Percentiles rank a stretch among this genome's conserved stretches.
phyloP scores from a whole-genome alignment of 1,140 invertebrate species.

The Neodiprion virginianus region DNA sequence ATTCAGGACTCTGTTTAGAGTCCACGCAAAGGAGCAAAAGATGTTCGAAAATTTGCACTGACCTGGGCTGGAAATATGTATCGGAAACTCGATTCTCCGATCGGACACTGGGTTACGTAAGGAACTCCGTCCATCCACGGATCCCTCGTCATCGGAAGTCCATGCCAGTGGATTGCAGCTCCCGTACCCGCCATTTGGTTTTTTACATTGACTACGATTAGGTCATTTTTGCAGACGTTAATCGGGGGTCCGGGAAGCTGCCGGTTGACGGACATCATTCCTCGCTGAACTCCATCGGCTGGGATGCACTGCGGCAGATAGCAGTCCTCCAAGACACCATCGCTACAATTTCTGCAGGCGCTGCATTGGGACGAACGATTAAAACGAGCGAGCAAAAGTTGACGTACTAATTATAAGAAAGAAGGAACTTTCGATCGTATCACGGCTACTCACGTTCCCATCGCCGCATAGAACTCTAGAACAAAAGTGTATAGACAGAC shows the following conservation, averaged over 20 bases:
- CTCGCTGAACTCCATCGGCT: conserved; percentile 62
- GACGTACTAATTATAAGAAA: too few species aligned
- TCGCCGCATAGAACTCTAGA: too few species aligned
- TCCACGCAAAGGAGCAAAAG: too few species aligned
- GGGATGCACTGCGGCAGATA: conserved; percentile 63
- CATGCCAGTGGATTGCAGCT: conserved; percentile 65
- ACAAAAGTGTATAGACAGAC: background rate
- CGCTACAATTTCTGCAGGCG: conserved; percentile 39
- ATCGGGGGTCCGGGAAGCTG: conserved; percentile 67
- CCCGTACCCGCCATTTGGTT: conserved; percentile 62
- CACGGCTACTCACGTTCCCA: too few species aligned
- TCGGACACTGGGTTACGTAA: conserved; percentile 74
- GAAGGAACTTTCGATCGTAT: too few species aligned
- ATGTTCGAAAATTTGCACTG: conserved; percentile 36
- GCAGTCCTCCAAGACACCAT: conserved; percentile 56
- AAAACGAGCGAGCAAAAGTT: too few species aligned
- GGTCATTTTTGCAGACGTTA: conserved; percentile 67
- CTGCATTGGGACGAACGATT: conserved; percentile 35
- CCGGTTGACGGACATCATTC: conserved; percentile 65
- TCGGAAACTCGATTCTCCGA: conserved; percentile 64
- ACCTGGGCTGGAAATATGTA: conserved; percentile 62
- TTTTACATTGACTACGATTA: conserved; percentile 63
- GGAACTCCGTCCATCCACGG: conserved; percentile 73
- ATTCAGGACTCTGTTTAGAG: too few species aligned
- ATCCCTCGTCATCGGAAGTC: conserved; percentile 56